Evolutionary conservation across 2,888 invertebrate genomes (phyloP).

Genomic region (Molorchus minor): DNA sequence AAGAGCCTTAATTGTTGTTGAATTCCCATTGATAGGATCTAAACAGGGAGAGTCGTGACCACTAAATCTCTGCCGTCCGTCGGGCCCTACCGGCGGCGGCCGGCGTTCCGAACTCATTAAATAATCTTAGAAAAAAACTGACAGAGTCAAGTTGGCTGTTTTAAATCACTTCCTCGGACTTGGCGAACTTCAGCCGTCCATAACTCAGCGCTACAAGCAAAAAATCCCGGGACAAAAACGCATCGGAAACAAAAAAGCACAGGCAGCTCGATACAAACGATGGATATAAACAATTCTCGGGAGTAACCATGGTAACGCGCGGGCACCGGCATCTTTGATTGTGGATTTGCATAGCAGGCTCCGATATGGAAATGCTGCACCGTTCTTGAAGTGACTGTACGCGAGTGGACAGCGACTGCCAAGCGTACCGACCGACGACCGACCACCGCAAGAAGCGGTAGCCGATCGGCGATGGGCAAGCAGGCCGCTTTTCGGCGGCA

Average conservation of each 20-base stretch:
- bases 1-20: constrained; percentile 45
- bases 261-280: constrained; percentile 60
- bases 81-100: constrained; percentile 21
- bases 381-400: constrained; percentile 58
- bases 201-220: constrained; percentile 60
- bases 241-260: constrained; percentile 54
- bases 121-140: constrained; percentile 55
- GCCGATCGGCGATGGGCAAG: constrained; percentile 47
- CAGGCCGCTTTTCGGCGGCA: constrained; percentile 60
- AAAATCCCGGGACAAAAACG: constrained; percentile 59
- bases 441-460: too few relatives aligned
- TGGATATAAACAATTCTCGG: constrained; percentile 61
- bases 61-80: constrained; percentile 47
- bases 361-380: constrained; percentile 61
- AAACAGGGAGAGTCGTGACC: constrained; percentile 47
- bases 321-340: constrained; percentile 60
- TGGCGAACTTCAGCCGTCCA: constrained; percentile 54
- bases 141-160: constrained; percentile 50
- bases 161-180: constrained; percentile 57
- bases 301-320: constrained; percentile 59
- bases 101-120: constrained; percentile 50
- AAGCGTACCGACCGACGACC: constrained; percentile 30
- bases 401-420: constrained; percentile 51
- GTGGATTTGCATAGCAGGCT: constrained; percentile 62
- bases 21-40: constrained; percentile 47